Conservation (phyloP, 2,888 invertebrate species). For the Apoda limacodes region DNA sequence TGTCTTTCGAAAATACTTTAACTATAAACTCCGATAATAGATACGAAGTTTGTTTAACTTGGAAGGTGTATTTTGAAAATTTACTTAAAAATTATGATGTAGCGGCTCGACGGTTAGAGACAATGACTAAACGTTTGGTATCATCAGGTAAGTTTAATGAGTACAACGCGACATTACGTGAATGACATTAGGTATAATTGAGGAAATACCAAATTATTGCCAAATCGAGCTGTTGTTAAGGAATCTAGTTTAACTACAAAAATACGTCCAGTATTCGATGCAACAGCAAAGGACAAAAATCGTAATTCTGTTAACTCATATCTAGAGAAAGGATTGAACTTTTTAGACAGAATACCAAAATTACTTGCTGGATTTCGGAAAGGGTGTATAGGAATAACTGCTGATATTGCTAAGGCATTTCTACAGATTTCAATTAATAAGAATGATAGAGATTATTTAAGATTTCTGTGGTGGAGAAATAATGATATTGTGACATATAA, state of each 20-base stretch:
- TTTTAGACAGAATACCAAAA: not conserved
- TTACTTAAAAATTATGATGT: too few species aligned
- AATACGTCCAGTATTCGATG: constrained; percentile 1
- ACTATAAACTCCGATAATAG: constrained; percentile 1
- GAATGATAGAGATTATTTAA: constrained; percentile 9
- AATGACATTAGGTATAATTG: not conserved
- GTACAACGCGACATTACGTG: not conserved
- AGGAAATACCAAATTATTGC: not conserved
- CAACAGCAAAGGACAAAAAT: constrained; percentile 1
- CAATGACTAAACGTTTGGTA: not conserved
- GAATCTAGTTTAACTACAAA: constrained; percentile 1
- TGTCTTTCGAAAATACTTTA: constrained; percentile 1
- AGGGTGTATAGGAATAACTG: constrained; percentile 4
- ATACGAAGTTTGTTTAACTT: constrained; percentile 5
- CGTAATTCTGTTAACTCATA: not conserved
- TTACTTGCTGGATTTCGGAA: not conserved
- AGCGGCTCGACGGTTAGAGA: too few species aligned
- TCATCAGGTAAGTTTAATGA: not conserved
- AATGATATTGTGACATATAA: constrained; percentile 3
- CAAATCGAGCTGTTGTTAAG: not conserved
- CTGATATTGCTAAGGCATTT: constrained; percentile 11
- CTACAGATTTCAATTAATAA: constrained; percentile 6
- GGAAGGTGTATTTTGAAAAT: too few species aligned
- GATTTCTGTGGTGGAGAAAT: constrained; percentile 9
- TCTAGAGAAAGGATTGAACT: not conserved